These are phyloP conservation scores for Aphidius colemani DNA, from an alignment of 2,888 invertebrate species.

Conservation along the genomic window DNA sequence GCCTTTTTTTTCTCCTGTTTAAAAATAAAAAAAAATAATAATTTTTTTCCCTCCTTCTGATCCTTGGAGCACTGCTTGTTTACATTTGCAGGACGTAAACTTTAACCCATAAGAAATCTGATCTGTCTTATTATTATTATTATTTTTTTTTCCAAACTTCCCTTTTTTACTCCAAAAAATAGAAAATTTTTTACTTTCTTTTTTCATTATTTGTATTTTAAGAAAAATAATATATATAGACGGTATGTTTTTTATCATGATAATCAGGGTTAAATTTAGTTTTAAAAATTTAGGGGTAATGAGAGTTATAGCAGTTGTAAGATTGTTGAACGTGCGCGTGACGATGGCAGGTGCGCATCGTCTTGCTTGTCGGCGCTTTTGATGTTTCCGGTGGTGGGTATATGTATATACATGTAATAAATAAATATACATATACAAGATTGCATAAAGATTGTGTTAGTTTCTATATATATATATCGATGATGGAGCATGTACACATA, in stretches of 20 bases:
- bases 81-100: no score
- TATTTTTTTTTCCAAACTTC: neutral
- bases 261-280: no score
- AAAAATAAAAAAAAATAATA: no score
- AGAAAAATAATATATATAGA: neutral
- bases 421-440: no score
- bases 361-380: constrained; percentile 48
- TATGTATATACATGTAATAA: neutral
- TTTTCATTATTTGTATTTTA: neutral
- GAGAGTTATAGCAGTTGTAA: constrained; percentile 37
- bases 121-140: neutral
- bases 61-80: no score
- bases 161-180: neutral
- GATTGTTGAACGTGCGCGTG: constrained; percentile 43
- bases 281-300: constrained; percentile 37
- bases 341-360: constrained; percentile 50
- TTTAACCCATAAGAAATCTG: no score
- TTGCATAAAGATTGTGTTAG: no score
- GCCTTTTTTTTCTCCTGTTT: neutral
- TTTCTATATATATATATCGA: constrained; percentile 5
- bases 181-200: neutral
- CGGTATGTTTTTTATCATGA: no score
- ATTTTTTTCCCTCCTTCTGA: no score
- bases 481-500: no score
- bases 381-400: constrained; percentile 44